Percentiles rank a stretch among this genome's conserved stretches.
Conservation (phyloP, 2,888 invertebrate genomes). For the Torymus auratus region DNA sequence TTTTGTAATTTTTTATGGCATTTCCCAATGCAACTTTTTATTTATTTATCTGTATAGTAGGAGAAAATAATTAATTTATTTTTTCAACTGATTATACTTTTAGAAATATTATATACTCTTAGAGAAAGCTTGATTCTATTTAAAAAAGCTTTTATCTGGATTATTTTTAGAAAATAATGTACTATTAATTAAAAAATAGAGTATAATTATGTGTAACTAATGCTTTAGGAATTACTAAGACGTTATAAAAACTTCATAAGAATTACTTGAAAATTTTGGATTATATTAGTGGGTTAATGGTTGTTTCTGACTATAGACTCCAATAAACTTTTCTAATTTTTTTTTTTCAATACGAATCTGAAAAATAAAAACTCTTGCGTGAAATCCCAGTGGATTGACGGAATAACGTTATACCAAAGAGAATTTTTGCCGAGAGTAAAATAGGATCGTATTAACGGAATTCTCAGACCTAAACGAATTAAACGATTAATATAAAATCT, state of each 20-base stretch:
- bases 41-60: neutral
- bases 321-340: constrained; percentile 19
- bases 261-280: constrained; percentile 4
- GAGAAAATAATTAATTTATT: constrained; percentile 2
- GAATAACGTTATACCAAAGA: constrained; percentile 49
- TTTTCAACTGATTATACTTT: neutral
- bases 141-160: constrained; percentile 24
- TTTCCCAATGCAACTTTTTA: constrained; percentile 25
- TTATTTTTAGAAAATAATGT: constrained; percentile 14
- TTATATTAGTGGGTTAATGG: neutral
- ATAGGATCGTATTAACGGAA: constrained; percentile 14
- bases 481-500: constrained; percentile 5
- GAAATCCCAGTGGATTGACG: constrained; percentile 27
- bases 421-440: constrained; percentile 20
- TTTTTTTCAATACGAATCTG: constrained; percentile 28
- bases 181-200: neutral
- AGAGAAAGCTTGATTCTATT: constrained; percentile 1
- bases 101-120: constrained; percentile 1
- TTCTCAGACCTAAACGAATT: constrained; percentile 29
- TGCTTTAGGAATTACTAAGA: neutral
- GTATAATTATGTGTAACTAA: neutral
- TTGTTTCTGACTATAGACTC: constrained; percentile 25
- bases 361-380: constrained; percentile 14
- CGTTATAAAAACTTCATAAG: constrained; percentile 11
- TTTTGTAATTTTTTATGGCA: constrained; percentile 25